These are phyloP conservation scores for Malacoctenus gilli DNA, from an alignment of 2,797 vertebrate species.

Conservation along the genomic window DNA sequence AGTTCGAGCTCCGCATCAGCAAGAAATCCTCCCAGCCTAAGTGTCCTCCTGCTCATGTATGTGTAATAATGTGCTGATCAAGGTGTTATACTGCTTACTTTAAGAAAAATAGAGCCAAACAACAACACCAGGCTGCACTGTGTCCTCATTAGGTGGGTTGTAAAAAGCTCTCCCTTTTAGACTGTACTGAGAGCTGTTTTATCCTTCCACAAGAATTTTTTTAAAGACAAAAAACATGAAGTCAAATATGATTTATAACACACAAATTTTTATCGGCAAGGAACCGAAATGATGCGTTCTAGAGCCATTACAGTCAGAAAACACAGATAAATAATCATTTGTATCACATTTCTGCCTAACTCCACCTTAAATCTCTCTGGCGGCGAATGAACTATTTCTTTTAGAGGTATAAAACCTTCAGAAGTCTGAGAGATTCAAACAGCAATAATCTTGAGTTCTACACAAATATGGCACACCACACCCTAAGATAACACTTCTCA, in stretches of 20 bases:
- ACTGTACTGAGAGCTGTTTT: too few relatives aligned
- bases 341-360: slow-evolving; percentile 17
- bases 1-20: slow-evolving; percentile 47
- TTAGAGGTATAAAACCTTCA: slow-evolving; percentile 35
- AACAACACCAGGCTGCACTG: slow-evolving; percentile 22
- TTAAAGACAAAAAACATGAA: background rate
- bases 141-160: background rate
- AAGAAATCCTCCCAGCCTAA: slow-evolving; percentile 49
- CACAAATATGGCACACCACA: slow-evolving; percentile 19
- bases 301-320: slow-evolving; percentile 10
- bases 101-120: slow-evolving; percentile 31
- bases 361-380: slow-evolving; percentile 19
- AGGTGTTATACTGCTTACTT: slow-evolving; percentile 45
- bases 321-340: slow-evolving; percentile 32
- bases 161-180: slow-evolving; percentile 4
- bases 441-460: slow-evolving; percentile 32
- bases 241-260: slow-evolving; percentile 9
- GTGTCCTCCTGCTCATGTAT: slow-evolving; percentile 50
- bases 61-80: slow-evolving; percentile 52
- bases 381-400: slow-evolving; percentile 30
- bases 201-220: too few relatives aligned
- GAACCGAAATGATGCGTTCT: slow-evolving; percentile 10
- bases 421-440: slow-evolving; percentile 36
- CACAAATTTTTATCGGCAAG: background rate
- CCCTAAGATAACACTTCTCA: slow-evolving; percentile 24